Evolutionary conservation across 2,113 vertebrate genomes (phyloP), one percentile per base, ranked within the genome.

Genomic region (Heptranchias perlo): DNA sequence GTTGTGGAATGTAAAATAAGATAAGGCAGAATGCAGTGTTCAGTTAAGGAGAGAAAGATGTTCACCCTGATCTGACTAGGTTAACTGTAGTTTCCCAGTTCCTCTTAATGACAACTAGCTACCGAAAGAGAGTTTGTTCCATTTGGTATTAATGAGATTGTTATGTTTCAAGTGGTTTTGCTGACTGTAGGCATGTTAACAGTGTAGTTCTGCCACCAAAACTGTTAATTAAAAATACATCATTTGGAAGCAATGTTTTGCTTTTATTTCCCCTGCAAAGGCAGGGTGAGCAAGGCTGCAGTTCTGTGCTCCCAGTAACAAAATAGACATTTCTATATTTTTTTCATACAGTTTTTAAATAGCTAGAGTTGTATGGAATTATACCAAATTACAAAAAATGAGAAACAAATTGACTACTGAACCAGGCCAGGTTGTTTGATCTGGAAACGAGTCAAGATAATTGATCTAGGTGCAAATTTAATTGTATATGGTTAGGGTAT

Each of bases 201-300:
- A 4, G 54, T 39, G 35, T 11, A 62, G 31, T 39, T 62, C 89
- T 62, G 31, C 64, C 89, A 93, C 58, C 58, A 18, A 21, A n/a
- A 62, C 18, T 23, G 89, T 58, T n/a, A 93, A 93, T 93, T 62
- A 93, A 93, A 93, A 93, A 39, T 62, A 39, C 35, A 64, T 93
- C 58, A 93, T 61, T 64, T 64, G 35, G 35, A 92, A 92, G n/a
- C 87, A 39, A 39, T 64, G 35, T 39, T 93, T 93, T 62, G 58
- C 89, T 64, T 61, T n/a, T 92, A n/a, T 0, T 6, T 62, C 31
- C 89, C 89, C 89, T 92, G 28, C 54, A 92, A 13, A 92, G 35
- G 87, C 31, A 10, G 14, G 7, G 23, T 39, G 16, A 62, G n/a
- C n/a, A 93, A 62, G 58, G 18, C 8, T 6, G 44, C 16, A 64